Evolutionary conservation across 2,888 invertebrate species (phyloP).

Genomic region (Aphodius sticticus): DNA sequence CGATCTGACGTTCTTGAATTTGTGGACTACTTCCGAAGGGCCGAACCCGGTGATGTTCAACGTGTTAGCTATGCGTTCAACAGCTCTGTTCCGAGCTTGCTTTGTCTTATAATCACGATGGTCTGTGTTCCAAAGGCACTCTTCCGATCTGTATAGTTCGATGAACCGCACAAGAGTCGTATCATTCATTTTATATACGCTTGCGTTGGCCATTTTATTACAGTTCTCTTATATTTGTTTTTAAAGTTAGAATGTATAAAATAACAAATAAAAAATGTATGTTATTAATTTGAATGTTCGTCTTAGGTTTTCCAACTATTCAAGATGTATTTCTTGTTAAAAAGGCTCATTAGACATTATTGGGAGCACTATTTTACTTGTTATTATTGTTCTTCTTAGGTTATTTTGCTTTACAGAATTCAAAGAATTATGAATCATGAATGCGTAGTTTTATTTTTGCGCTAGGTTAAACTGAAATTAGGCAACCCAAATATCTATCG

Average conservation of each 20-base stretch:
- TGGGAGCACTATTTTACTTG: no score
- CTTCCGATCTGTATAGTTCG: constrained; percentile 34
- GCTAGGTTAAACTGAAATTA: no score
- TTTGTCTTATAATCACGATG: constrained; percentile 33
- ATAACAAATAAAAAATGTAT: no score
- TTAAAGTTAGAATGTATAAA: not conserved
- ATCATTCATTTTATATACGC: constrained; percentile 35
- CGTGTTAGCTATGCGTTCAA: constrained; percentile 33
- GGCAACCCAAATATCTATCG: no score
- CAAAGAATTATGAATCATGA: no score
- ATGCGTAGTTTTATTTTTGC: no score
- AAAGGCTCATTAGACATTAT: no score
- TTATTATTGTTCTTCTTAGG: no score
- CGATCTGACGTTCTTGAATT: constrained; percentile 36
- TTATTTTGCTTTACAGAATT: no score
- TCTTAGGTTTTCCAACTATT: no score
- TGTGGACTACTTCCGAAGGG: constrained; percentile 32
- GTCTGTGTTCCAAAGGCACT: constrained; percentile 36
- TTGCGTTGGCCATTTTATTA: constrained; percentile 12
- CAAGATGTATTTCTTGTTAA: no score
- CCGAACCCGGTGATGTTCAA: constrained; percentile 34
- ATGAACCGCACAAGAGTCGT: constrained; percentile 32
- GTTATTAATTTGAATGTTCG: no score
- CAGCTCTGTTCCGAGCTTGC: constrained; percentile 30
- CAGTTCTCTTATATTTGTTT: not conserved